Base-by-base conservation (phyloP, 2,888 invertebrate species). In the Galeruca laticollis region DNA sequence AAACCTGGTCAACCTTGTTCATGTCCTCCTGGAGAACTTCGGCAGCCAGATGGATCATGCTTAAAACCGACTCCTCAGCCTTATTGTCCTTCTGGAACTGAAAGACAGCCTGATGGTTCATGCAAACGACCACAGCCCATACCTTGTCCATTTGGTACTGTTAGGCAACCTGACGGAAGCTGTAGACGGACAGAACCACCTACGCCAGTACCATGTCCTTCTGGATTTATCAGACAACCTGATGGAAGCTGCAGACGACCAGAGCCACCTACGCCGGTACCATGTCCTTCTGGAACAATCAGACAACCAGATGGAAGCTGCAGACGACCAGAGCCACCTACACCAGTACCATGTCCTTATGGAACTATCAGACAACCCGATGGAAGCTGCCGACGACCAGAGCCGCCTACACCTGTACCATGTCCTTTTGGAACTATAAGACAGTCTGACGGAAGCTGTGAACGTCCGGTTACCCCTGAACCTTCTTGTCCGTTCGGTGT, bases 221-320 rank as follows among this genome's bases (percentile, higher is more conserved):
- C 73, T 56, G 75, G 77, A 13, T 73, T 56, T 11, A 33, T 54
- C 9, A 43, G 56, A 43, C 20, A 65, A 52, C 62, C 69, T 18
- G 54, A 52, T 35, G 69, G 72, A 40, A 52, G 37, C 43, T 76
- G 70, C 37, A 20, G 43, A 40, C 54, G 52, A 47, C 62, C 56
- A 56, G 15, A 62, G 6, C 56, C 68, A 47, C 60, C 66, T 56
- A 37, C 59, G 8, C 65, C 69, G n/a, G 56, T 60, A 52, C 51
- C 70, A 1, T 73, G 74, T 60, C 76, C 76, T 33, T 72, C 70
- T 54, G 75, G 77, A 21, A 72, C 60, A 5, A 35, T 59, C 13
- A 33, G 51, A 40, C 37, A 49, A 59, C 26, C 51, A 60, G 71
- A 68, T 69, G 40, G 43, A 11, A 63, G 56, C 67, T 37, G 59